Evolutionary conservation across 2,888 invertebrate genomes (phyloP), one percentile per base, ranked within the genome.

Genomic region (Heterodera filipjevi): DNA sequence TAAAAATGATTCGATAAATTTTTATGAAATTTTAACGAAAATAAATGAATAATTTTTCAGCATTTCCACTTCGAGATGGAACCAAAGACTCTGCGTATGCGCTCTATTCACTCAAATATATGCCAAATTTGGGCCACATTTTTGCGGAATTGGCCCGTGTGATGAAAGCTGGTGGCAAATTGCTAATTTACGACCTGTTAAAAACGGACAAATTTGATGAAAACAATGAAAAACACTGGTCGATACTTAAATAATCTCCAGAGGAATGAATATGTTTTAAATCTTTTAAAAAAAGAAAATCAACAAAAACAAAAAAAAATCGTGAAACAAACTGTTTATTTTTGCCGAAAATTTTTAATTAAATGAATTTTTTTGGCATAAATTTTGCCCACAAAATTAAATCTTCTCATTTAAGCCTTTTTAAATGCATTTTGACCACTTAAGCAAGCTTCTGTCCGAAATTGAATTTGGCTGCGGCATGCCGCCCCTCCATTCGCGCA

Each of bases 101-200:
- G 16, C 84, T 88, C 44, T 88, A 88, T 78, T 83, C 88, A 2
- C 81, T 88, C 32, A 88, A 88, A 78, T 88, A 88, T 77, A 87
- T 89, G 76, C 84, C 84, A 33, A 81, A 86, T 71, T 79, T 88
- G 49, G 81, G 84, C 32, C 83, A 81, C 12, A 84, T 85, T n/a
- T 80, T 89, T 73, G 76, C 81, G 59, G 88, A 88, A 81, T 82
- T 86, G 53, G 74, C 83, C 22, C 81, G 88, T 33, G 84, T 87
- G 44, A 79, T 88, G 46, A 85, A 85, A 70, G 82, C 84, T 0
- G 85, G 85, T 32, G 88, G 89, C 1, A 84, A 82, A 71, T 87
- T 88, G 64, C 79, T 87, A 27, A 81, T 89, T 39, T 88, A 88
- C 79, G 88, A 88, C 80, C 77, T 88, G 75, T 82, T 89, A n/a